Base-by-base conservation (phyloP, 2,797 vertebrate genomes). In the Antennarius maculatus region DNA sequence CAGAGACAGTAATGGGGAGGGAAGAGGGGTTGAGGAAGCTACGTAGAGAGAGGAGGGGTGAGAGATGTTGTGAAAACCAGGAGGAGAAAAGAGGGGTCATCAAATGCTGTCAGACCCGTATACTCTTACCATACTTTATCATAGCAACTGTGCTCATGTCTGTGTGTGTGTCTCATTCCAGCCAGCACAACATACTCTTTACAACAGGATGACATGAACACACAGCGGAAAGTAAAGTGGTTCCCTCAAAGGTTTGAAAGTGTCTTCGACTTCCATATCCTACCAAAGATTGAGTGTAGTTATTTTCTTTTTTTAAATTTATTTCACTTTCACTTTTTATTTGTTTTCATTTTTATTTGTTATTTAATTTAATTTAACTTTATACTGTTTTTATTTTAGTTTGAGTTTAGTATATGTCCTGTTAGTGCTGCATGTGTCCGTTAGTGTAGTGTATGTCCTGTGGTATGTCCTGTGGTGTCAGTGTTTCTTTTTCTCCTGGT, bases 1-100 rank as follows among this genome's bases (percentile, higher is more conserved):
- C 55, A 58, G 58, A 23, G 61, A 45, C 56, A 61, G 49, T 66
- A 59, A 76, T 39, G 34, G 43, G 31, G 23, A 18, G 17, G 13
- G 49, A 63, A 64, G 45, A 10, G 11, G 10, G 13, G 43, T 23
- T 23, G 46, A 64, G 47, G 41, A 45, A 45, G 10, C 14, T 16
- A 53, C 16, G 46, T 14, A 7, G 42, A 51, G 58, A 23, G 5
- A 9, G 16, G 15, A 29, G 6, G 17, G 9, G 7, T 3, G 23
- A 8, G 23, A 17, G 41, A n/a, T 34, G 17, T 5, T n/a, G 15
- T 69, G 50, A 54, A 61, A 61, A 14, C 60, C 41, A 42, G 34
- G 50, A 55, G 28, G 64, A 48, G 55, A 41, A 11, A 2, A 27
- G n/a, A 49, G 53, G 16, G 28, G 16, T 18, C 10, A 63, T 62